Evolutionary conservation across 2,113 vertebrate genomes (phyloP), one percentile per base, ranked within the genome.

Genomic region (Rhadina sibilatrix): DNA sequence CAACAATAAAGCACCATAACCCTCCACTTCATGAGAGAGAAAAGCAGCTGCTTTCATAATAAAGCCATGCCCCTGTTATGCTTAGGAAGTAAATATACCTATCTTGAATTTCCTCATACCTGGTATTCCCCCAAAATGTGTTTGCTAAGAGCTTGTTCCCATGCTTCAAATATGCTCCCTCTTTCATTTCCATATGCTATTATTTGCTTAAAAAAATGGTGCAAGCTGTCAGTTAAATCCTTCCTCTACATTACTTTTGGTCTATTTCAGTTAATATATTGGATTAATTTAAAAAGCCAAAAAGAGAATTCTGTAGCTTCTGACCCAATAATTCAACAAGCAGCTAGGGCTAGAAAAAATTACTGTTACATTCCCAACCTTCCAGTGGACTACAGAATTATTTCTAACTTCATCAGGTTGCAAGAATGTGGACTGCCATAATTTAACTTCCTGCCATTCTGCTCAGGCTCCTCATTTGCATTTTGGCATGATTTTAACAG

Each of bases 401-500:
- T 69, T 92, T 83, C 71, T 72, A 84, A 28, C 56, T 83, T 72
- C 54, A 50, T 68, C 60, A 87, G 35, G 69, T 83, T 94, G 72
- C 37, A 68, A 31, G 60, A 79, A 68, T 42, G 60, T 78, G 61
- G 64, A 79, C n/a, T 83, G 20, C 85, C 75, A 71, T 84, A 77
- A 84, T 96, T 96, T 89, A 92, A 90, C 60, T 90, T 92, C 89
- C 83, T 93, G 88, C 80, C 80, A 61, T 93, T 79, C 90, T 84
- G 72, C 79, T 92, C 72, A 64, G 57, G 53, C 85, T 69, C 28
- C 40, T 93, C 85, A 87, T 95, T 96, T 96, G 94, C 93, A 90
- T 96, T 95, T 94, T 96, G 90, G 92, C 65, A 61, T 89, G 64
- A 92, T 72, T 94, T 95, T 94, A 89, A 31, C 53, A 81, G 80